These are phyloP conservation scores for Astropecten irregularis DNA, from an alignment of 53 echinoderm and acorn worm genomes.

Conservation along the genomic window DNA sequence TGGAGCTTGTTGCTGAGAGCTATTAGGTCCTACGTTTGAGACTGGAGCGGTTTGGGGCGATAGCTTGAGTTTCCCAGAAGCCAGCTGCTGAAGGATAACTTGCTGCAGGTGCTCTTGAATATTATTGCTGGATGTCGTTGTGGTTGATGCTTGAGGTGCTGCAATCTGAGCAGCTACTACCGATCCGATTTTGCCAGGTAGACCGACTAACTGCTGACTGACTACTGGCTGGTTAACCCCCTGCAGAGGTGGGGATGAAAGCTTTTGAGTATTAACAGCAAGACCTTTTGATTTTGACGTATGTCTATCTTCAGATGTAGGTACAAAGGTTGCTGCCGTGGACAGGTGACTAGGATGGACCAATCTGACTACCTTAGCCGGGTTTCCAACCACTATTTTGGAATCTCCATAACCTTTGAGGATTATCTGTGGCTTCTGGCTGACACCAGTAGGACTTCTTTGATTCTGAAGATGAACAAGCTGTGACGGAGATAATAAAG, in stretches of 20 bases:
- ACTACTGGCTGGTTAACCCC: background rate
- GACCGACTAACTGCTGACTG: background rate
- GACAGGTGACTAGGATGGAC: slow-evolving; percentile 31
- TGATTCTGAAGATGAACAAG: background rate
- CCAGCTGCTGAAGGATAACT: slow-evolving; percentile 33
- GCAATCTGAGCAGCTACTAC: too few relatives aligned
- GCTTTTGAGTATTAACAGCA: too few relatives aligned
- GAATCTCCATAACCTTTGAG: background rate
- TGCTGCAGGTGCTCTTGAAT: slow-evolving; percentile 29
- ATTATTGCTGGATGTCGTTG: background rate
- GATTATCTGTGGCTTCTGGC: slow-evolving; percentile 6
- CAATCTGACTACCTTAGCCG: slow-evolving; percentile 5
- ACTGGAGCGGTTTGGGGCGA: slow-evolving; percentile 1
- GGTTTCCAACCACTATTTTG: slow-evolving; percentile 12
- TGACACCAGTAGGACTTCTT: background rate
- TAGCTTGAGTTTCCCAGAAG: slow-evolving; percentile 32
- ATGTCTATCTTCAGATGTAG: background rate
- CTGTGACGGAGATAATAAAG: background rate
- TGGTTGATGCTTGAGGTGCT: too few relatives aligned
- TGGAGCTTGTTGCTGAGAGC: background rate
- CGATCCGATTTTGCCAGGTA: background rate
- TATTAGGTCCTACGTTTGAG: background rate
- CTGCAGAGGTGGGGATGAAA: slow-evolving; percentile 1
- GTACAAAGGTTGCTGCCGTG: slow-evolving; percentile 5
- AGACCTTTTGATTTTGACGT: too few relatives aligned